A percentile compares a stretch with the other conserved stretches of the same genome.
phyloP scores from a whole-genome alignment of 2,113 vertebrate species.

The Philantomba maxwellii region DNA sequence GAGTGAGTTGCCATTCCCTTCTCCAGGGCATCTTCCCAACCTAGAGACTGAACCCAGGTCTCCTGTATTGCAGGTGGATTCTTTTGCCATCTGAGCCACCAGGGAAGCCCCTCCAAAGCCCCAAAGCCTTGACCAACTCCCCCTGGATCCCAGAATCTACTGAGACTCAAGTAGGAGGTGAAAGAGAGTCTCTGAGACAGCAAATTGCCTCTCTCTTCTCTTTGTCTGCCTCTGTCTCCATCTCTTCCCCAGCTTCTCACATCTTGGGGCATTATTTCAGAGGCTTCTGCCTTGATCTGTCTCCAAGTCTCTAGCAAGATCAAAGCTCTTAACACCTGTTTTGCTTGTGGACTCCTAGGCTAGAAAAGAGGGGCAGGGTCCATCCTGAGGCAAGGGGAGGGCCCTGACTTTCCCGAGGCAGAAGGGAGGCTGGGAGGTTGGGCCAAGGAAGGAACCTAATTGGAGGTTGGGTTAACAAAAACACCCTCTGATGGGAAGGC shows the following conservation, averaged over 20 bases:
- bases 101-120: not conserved
- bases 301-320: constrained; percentile 69
- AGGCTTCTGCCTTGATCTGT: constrained; percentile 66
- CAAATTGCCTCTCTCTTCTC: constrained; percentile 5
- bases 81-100: not conserved
- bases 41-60: not conserved
- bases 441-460: not conserved
- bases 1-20: not conserved
- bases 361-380: constrained; percentile 45
- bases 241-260: constrained; percentile 50
- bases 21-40: not conserved
- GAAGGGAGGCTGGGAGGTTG: not conserved
- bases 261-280: constrained; percentile 54
- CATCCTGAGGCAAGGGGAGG: constrained; percentile 49
- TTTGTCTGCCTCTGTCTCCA: constrained; percentile 23
- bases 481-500: constrained; percentile 46
- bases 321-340: constrained; percentile 71
- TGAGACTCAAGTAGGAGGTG: not conserved
- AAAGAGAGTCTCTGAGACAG: constrained; percentile 15
- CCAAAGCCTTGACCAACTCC: not conserved
- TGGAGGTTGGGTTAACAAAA: constrained; percentile 26
- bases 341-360: constrained; percentile 27
- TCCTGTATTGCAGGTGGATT: not conserved
- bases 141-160: not conserved
- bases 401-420: not conserved